Percentiles rank a stretch among this genome's conserved stretches.
Evolutionary conservation across 2,113 vertebrate species (phyloP).

Genomic region (Bos javanicus): DNA sequence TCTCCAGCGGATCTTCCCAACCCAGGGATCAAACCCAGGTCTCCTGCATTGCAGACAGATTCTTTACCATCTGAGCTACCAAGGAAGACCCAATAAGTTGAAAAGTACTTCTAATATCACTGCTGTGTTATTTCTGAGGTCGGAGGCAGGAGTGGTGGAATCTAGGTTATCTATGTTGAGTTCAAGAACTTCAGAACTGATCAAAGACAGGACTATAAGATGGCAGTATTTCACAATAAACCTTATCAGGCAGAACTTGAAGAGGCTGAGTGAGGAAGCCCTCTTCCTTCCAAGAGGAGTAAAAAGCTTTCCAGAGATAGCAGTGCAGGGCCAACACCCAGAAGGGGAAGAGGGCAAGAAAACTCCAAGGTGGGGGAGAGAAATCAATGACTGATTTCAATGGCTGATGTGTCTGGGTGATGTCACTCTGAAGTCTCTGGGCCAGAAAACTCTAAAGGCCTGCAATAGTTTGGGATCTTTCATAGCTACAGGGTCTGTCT

Average conservation of each 20-base stretch:
- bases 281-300: background rate
- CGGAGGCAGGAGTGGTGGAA: accelerated
- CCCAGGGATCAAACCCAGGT: background rate
- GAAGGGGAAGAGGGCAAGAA: background rate
- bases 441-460: background rate
- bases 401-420: background rate
- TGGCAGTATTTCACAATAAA: background rate
- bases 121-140: background rate
- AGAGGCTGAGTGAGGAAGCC: background rate
- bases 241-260: background rate
- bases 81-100: background rate
- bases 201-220: background rate
- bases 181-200: background rate
- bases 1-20: background rate
- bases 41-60: background rate
- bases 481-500: background rate
- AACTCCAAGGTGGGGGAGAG: background rate
- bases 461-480: background rate
- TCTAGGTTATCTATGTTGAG: background rate
- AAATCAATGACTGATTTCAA: background rate
- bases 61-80: background rate
- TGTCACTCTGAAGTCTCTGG: background rate
- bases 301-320: background rate
- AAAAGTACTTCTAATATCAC: background rate
- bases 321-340: background rate